Evolutionary conservation across 2,888 invertebrate genomes (phyloP), one percentile per base, ranked within the genome.

Genomic region (Rambutsinella grinnellia): DNA sequence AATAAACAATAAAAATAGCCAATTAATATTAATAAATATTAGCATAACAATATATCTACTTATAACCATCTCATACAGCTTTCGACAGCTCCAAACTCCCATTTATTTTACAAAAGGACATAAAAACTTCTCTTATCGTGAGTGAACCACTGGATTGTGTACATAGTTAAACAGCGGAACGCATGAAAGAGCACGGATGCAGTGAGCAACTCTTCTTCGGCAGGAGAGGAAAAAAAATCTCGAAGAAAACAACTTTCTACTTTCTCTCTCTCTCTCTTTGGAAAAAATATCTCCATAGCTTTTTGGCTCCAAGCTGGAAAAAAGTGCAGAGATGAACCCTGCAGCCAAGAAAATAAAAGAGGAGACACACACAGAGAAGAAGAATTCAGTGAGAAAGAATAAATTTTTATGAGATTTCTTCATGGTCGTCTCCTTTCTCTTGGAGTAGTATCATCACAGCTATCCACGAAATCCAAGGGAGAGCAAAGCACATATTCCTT

Each of bases 381-480:
- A 66, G 54, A 61, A n/a, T 57, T 19, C 46, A 47, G 67, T 36
- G 53, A 46, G 62, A 70, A 61, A 54, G 63, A 70, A 54, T 65
- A 71, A 71, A 71, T 57, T 71, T 71, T 71, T 71, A 71, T 71
- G 71, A 65, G 63, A 71, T 65, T 71, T 71, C 63, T 63, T 28
- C 63, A 46, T 69, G 61, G 61, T 60, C 61, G 61, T 36, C 60
- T 61, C 36, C 54, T 66, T 66, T 36, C 6, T 36, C 6, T 36
- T 36, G 36, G 36, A 36, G 36, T 13, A 36, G 36, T 36, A 36
- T 36, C 36, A 36, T 36, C 36, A 8, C 36, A 36, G 5, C 36
- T 26, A 54, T 67, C 23, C n/a, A 27, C 27, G 21, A 17, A 21
- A 61, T 54, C 26, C 8, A 21, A 21, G 58, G 28, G 26, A 60